Evolutionary conservation across 2,113 vertebrate genomes (phyloP).

Genomic region (Bubalus kerabau): DNA sequence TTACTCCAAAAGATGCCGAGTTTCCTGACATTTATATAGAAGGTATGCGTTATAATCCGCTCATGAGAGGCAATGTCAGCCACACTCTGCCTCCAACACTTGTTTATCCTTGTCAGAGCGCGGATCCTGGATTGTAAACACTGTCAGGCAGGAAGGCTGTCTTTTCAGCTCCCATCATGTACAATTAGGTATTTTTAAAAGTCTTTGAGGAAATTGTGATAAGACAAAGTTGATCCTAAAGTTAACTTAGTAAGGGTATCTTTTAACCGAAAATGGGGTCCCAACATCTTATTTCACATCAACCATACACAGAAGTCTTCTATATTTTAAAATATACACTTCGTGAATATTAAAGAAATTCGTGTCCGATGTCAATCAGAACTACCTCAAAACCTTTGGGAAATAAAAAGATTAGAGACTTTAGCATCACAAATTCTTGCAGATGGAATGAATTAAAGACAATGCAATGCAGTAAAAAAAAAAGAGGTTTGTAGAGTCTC

Average conservation of each 20-base stretch:
- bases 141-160: neutral
- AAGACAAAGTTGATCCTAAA: neutral
- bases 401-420: constrained; percentile 21
- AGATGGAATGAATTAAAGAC: constrained; percentile 23
- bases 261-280: neutral
- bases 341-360: constrained; percentile 35
- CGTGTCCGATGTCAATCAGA: constrained; percentile 6
- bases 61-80: neutral
- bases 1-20: neutral
- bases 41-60: neutral
- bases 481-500: neutral
- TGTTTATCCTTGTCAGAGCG: neutral
- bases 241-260: neutral
- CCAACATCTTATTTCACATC: neutral
- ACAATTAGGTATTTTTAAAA: neutral
- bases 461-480: neutral
- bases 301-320: neutral
- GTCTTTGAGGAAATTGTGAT: neutral
- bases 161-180: neutral
- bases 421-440: neutral
- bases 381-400: neutral
- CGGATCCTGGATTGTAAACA: neutral
- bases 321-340: constrained; percentile 1
- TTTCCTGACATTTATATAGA: neutral
- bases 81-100: neutral